Evolutionary conservation across 2,888 invertebrate genomes (phyloP).

Genomic region (Andrena marginata): DNA sequence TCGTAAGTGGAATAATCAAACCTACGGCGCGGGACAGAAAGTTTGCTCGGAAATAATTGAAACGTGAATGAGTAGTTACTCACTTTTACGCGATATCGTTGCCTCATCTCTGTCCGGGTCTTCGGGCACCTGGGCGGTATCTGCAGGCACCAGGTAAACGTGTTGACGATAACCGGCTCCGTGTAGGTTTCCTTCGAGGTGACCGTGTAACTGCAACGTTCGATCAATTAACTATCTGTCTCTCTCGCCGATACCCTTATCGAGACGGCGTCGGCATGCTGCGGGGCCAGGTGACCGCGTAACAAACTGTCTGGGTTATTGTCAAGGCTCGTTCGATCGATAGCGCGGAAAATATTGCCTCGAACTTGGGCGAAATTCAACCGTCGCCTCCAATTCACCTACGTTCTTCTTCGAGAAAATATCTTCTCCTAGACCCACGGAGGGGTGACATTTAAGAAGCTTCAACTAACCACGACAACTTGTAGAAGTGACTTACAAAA

Average conservation of each 20-base stretch:
- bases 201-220: constrained; percentile 87
- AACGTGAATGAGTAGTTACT: constrained; percentile 73
- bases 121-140: constrained; percentile 93
- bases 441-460: too few species aligned
- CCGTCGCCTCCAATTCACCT: too few species aligned
- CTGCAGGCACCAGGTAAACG: constrained; percentile 92
- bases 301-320: constrained; percentile 53
- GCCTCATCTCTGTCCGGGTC: constrained; percentile 90
- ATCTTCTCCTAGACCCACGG: too few species aligned
- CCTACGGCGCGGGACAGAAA: neutral
- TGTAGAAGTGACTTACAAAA: too few species aligned
- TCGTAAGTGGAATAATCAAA: neutral
- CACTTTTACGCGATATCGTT: constrained; percentile 90
- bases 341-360: neutral
- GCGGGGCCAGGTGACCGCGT: constrained; percentile 31
- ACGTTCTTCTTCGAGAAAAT: too few species aligned
- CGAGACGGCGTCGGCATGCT: constrained; percentile 37
- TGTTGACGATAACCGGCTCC: constrained; percentile 89
- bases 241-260: constrained; percentile 60
- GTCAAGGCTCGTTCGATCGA: constrained; percentile 58
- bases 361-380: neutral
- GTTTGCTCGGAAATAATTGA: neutral
- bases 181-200: constrained; percentile 88
- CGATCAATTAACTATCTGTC: constrained; percentile 58
- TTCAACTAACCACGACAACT: too few species aligned